These are phyloP conservation scores for Ctenopoma kingsleyae DNA, from an alignment of 2,797 vertebrate genomes.

Conservation along the genomic window DNA sequence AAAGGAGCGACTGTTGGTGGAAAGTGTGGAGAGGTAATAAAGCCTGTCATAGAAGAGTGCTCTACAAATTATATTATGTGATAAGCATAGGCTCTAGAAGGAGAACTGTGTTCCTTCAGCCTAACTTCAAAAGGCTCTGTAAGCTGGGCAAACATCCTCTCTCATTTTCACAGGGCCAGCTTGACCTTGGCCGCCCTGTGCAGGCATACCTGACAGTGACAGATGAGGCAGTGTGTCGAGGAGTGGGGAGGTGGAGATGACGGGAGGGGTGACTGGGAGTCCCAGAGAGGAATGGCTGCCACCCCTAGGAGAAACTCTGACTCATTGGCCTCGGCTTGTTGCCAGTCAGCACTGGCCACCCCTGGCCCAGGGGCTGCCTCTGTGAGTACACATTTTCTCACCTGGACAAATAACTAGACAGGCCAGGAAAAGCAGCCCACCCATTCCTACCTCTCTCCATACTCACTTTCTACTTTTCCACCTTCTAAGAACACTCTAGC, in stretches of 20 bases:
- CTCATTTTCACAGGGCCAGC: slow-evolving; percentile 67
- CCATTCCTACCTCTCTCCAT: slow-evolving; percentile 62
- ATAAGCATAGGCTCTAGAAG: slow-evolving; percentile 62
- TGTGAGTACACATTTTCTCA: slow-evolving; percentile 83
- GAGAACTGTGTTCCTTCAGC: slow-evolving; percentile 66
- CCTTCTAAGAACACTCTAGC: slow-evolving; percentile 59
- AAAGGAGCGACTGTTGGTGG: slow-evolving; percentile 58
- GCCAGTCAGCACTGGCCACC: slow-evolving; percentile 70
- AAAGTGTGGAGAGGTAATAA: slow-evolving; percentile 61
- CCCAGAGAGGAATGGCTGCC: slow-evolving; percentile 70
- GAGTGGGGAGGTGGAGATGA: slow-evolving; percentile 48
- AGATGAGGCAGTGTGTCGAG: slow-evolving; percentile 81
- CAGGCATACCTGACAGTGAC: slow-evolving; percentile 79
- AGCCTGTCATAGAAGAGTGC: slow-evolving; percentile 56
- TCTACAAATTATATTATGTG: slow-evolving; percentile 56
- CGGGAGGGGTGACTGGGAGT: slow-evolving; percentile 55
- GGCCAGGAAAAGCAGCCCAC: slow-evolving; percentile 80
- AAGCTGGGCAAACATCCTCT: slow-evolving; percentile 75
- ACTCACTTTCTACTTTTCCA: slow-evolving; percentile 49
- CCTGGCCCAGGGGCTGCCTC: slow-evolving; percentile 69
- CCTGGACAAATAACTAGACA: slow-evolving; percentile 81
- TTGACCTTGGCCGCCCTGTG: slow-evolving; percentile 68
- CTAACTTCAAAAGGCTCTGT: slow-evolving; percentile 70
- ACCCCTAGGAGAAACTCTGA: slow-evolving; percentile 80
- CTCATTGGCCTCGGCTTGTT: slow-evolving; percentile 73